Evolutionary conservation across 2,888 invertebrate genomes (phyloP), one percentile per base, ranked within the genome.

Genomic region (Drosophila glabriapex): DNA sequence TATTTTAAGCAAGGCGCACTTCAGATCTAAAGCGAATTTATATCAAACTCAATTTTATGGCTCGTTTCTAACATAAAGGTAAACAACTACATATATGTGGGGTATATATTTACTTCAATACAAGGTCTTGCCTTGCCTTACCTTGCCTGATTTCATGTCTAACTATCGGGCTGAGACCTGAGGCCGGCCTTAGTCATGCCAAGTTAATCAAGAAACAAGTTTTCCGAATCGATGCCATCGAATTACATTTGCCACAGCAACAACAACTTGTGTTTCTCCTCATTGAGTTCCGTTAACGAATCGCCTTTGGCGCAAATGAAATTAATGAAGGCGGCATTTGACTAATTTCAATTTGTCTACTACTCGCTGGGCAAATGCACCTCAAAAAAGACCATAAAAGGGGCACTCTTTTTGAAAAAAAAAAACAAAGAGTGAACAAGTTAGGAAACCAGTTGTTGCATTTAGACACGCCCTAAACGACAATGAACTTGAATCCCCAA

Each of bases 131-230:
- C 28, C 74, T 64, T 54, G 75, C 66, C 75, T 79, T 56, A 56
- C 55, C 67, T 56, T n/a, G 68, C 31, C 52, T 56, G 68, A 35
- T 76, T 72, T 78, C 55, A 54, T 60, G 65, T 63, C 61, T 53
- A 73, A 61, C 76, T 56, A 59, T 41, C 61, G 62, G 41, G 31
- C 41, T 31, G 33, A 55, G 52, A 37, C 54, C 54, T 64, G 55
- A 69, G 50, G 19, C 75, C 71, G 83, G 74, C 83, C 84, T 83
- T 59, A 83, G 81, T 75, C 80, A 68, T 74, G 67, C 76, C 85
- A 82, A 69, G 73, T 79, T 73, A 55, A 85, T 73, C 69, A 55
- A 54, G 62, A 85, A 86, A 85, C 85, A 63, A 83, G 85, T 85
- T 85, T 46, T 87, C 68, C 68, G 56, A 80, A 76, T 63, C 59